Conservation (phyloP, 2,113 vertebrate genomes). For the Alligator mississippiensis region DNA sequence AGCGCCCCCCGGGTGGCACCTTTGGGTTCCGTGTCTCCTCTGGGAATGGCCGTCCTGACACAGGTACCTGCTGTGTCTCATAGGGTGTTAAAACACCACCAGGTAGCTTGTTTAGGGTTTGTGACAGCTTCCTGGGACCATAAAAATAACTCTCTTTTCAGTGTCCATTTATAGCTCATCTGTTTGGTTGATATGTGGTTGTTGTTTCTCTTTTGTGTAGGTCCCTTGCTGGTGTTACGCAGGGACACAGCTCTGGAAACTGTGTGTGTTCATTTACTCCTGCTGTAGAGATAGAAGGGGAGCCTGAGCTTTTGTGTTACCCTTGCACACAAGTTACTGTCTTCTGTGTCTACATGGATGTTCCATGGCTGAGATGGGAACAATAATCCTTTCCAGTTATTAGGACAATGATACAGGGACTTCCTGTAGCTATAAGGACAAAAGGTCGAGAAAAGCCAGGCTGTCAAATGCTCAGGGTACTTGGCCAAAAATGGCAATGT, state of each 20-base stretch:
- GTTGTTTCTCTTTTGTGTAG: background rate
- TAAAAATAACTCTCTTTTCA: background rate
- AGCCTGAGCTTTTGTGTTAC: background rate
- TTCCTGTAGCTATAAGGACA: background rate
- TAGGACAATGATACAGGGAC: background rate
- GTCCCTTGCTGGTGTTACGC: background rate
- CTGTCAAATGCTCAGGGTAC: background rate
- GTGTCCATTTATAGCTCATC: background rate
- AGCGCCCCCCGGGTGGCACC: constrained; percentile 80
- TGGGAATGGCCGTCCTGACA: constrained; percentile 89
- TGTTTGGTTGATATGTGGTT: background rate
- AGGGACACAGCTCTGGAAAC: background rate
- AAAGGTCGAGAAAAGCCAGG: background rate
- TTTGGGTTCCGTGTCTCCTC: constrained; percentile 92
- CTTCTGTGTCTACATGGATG: background rate
- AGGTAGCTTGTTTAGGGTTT: background rate
- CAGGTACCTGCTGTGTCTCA: constrained; percentile 77
- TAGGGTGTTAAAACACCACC: background rate
- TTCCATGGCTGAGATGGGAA: background rate
- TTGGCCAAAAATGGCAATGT: background rate
- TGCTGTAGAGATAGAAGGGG: background rate
- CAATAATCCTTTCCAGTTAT: background rate
- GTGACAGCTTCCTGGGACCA: background rate
- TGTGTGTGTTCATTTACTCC: background rate
- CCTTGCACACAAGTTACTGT: too few species aligned